Evolutionary conservation across 2,888 invertebrate genomes (phyloP), one percentile per base, ranked within the genome.

Genomic region (Callyntrura guangdongensis): DNA sequence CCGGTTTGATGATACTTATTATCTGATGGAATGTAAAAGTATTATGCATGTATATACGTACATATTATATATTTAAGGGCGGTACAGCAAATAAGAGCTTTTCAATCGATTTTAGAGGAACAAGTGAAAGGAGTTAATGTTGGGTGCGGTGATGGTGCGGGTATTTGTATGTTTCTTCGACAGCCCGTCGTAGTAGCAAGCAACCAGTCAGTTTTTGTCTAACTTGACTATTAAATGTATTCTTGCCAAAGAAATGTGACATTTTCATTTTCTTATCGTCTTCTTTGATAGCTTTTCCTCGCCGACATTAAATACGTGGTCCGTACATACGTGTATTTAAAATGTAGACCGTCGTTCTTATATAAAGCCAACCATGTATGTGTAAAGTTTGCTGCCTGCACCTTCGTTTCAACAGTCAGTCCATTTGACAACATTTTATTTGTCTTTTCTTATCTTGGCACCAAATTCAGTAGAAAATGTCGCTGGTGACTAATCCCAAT

Each of bases 71-170:
- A 79, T 59, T 79, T 79, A 79, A 56, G 79, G 27, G 56, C 3
- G n/a, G n/a, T 27, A n/a, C 9, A 12, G 56, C 27, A 17, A 79
- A 79, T 79, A 79, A 59, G 22, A 59, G 45, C 79, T 59, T 79
- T 81, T 79, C 79, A 87, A 87, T 87, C 87, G 87, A 87, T 87
- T 87, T 87, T 64, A 27, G 56, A 86, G 79, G 61, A 79, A 59
- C 59, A 59, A 36, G 53, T 59, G 56, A 72, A 59, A 72, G 69
- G 85, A 85, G 85, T 85, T 85, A 85, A 72, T 85, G 69, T 22
- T 85, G 72, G 72, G 85, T 83, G 83, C 83, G 83, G 83, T 83
- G 25, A 45, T 64, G 20, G 81, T 20, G 17, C 14, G 11, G 25
- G 69, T 45, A 1, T 69, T 69, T 69, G 69, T 69, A 9, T 36